These are phyloP conservation scores for Gymnothorax javanicus DNA, from an alignment of 2,797 vertebrate genomes.

Conservation along the genomic window DNA sequence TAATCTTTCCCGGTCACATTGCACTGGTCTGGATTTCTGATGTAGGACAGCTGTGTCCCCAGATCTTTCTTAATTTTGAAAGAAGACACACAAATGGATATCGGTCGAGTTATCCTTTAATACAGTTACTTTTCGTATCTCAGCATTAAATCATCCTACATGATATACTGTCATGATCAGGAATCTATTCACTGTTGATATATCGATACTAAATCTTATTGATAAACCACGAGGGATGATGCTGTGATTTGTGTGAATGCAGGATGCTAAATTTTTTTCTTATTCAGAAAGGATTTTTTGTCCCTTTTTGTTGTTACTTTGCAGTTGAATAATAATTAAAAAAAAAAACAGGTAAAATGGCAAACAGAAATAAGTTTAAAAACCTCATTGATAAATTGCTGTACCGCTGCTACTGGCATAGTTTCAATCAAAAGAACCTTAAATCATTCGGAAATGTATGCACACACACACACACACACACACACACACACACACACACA, in stretches of 20 bases:
- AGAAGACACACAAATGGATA: conserved; percentile 52
- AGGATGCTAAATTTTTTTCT: conserved; percentile 6
- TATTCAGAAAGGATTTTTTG: neutral
- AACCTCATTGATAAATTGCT: conserved; percentile 6
- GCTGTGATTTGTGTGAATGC: neutral
- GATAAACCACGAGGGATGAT: conserved; percentile 29
- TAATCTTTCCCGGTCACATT: conserved; percentile 69
- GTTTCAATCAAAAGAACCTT: neutral
- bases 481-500: neutral
- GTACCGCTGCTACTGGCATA: neutral
- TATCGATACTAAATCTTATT: neutral
- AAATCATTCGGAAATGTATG: neutral
- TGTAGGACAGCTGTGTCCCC: conserved; percentile 58
- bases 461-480: neutral
- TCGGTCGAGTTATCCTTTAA: conserved; percentile 56
- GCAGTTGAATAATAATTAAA: conserved; percentile 14
- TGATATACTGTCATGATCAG: conserved; percentile 34
- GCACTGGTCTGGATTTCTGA: conserved; percentile 55
- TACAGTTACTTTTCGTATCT: conserved; percentile 56
- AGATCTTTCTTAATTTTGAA: conserved; percentile 57
- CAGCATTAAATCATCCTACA: conserved; percentile 49
- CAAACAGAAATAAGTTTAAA: conserved; percentile 13
- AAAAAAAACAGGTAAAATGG: conserved; percentile 12
- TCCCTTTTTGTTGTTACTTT: conserved; percentile 19
- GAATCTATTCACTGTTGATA: conserved; percentile 33